phyloP scores from a whole-genome alignment of 2,797 vertebrate genomes.

The Lemur catta region DNA sequence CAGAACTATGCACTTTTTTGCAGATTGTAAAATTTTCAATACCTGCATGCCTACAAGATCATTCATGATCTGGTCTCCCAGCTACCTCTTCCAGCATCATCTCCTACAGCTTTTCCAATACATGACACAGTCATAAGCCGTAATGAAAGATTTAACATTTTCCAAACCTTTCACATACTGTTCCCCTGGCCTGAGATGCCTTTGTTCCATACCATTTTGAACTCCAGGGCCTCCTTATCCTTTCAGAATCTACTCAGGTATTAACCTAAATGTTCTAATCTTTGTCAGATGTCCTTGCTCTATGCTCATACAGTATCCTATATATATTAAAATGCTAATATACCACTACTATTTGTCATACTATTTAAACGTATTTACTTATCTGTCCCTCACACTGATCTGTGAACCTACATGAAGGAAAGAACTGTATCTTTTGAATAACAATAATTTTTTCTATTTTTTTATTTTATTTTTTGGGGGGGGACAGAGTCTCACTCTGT shows the following conservation, averaged over 20 bases:
- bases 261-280: neutral
- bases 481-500: no score
- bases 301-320: neutral
- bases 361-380: neutral
- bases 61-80: neutral
- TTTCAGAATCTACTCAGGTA: neutral
- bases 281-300: neutral
- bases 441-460: neutral
- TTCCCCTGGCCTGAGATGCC: neutral
- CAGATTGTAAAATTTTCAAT: neutral
- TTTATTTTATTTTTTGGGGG: no score
- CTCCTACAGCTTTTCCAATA: neutral
- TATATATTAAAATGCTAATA: neutral
- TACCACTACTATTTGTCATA: neutral
- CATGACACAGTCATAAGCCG: neutral
- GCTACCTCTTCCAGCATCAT: neutral
- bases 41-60: neutral
- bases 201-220: neutral
- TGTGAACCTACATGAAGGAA: neutral
- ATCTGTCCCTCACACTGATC: neutral
- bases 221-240: neutral
- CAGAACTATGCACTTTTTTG: neutral
- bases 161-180: neutral
- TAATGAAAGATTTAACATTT: neutral
- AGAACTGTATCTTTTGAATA: neutral